Base-by-base conservation (phyloP, 2,797 vertebrate species). In the Sylvilagus floridanus region DNA sequence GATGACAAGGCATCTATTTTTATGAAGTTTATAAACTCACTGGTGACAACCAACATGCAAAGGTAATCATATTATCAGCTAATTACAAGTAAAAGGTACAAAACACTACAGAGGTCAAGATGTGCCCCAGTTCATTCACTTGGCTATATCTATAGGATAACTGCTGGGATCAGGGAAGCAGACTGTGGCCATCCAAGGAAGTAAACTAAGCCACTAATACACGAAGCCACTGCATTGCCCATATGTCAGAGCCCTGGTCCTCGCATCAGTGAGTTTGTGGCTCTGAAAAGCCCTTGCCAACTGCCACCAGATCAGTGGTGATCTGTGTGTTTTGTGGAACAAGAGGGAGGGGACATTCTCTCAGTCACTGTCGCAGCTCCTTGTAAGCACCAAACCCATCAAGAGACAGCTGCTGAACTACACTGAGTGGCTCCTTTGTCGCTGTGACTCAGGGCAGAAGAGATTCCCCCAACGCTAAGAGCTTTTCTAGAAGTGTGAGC, bases 401-500 rank as follows among this genome's bases (percentile, higher is more conserved):
- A 52, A 71, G 50, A 54, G 32, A n/a, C 57, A 84, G 68, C 35
- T 50, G 5, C 42, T 91, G 47, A 95, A 76, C 26, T 75, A 92
- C 83, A 79, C 5, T 68, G 30, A 82, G 22, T 7, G 21, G 63
- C 26, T 47, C 37, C 47, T 86, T 86, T 81, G 10, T 28, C 68
- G 89, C 65, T 78, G 84, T 77, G 84, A 93, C 88, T 82, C 47
- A 28, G 72, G 24, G 37, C 76, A 37, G 14, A 88, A 79, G 63
- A 88, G 57, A 83, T 35, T 89, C 11, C 50, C 30, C 26, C 10
- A 72, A 62, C 1, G 17, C 10, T n/a, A 32, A n/a, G 22, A 62
- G 26, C 32, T 62, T 79, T 66, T 73, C 54, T 77, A 84, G 77
- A 62, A 42, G 1, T 1, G 22, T n/a, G 13, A 63, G 16, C 11